Evolutionary conservation across 2,113 vertebrate species (phyloP).

Genomic region (Etheostoma spectabile): DNA sequence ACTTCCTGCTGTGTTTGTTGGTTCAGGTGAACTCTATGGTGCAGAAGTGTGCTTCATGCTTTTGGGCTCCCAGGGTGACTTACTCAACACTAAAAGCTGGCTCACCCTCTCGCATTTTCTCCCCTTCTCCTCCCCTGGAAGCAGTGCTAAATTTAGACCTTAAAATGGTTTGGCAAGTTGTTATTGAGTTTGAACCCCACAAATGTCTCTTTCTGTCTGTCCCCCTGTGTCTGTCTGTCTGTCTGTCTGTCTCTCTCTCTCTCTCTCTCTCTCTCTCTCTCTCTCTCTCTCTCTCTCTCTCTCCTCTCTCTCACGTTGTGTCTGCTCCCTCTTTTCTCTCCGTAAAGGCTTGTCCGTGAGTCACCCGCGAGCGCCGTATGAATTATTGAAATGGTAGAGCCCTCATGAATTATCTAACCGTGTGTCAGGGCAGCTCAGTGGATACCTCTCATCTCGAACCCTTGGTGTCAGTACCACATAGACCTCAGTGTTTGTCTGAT

Average conservation of each 20-base stretch:
- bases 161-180: slow-evolving; percentile 58
- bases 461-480: slow-evolving; percentile 13
- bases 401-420: slow-evolving; percentile 82
- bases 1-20: slow-evolving; percentile 13
- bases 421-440: slow-evolving; percentile 45
- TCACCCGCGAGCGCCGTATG: slow-evolving; percentile 64
- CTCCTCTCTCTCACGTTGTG: not conserved
- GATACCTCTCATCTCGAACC: slow-evolving; percentile 38
- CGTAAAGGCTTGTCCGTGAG: slow-evolving; percentile 70
- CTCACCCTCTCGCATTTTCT: slow-evolving; percentile 25
- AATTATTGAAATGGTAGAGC: slow-evolving; percentile 82
- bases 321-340: slow-evolving; percentile 9
- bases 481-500: slow-evolving; percentile 22
- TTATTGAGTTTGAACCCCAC: slow-evolving; percentile 48
- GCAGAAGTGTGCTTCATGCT: not conserved
- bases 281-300: not conserved
- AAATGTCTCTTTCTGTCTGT: slow-evolving; percentile 28
- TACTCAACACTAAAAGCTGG: slow-evolving; percentile 44
- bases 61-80: slow-evolving; percentile 35
- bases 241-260: too few relatives aligned
- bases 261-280: not conserved
- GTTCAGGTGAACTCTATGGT: slow-evolving; percentile 19
- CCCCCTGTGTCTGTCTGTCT: not conserved
- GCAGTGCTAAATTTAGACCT: slow-evolving; percentile 65
- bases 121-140: slow-evolving; percentile 39